Conservation (phyloP, 2,113 vertebrate genomes). For the Daphoenositta chrysoptera region DNA sequence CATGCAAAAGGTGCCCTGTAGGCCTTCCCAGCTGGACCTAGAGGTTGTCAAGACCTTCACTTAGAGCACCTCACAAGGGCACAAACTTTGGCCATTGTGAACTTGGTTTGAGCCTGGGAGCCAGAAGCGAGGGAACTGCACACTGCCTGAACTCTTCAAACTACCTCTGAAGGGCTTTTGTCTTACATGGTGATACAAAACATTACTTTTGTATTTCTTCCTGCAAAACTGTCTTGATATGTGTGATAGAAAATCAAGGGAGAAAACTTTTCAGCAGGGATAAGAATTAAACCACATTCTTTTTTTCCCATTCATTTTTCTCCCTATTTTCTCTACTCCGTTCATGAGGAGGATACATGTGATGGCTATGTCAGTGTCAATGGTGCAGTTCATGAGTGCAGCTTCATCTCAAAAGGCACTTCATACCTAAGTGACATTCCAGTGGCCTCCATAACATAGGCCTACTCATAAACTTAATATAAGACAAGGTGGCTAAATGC, state of each 20-base stretch:
- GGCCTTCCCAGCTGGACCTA: not conserved
- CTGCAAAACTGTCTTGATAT: not conserved
- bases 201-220: not conserved
- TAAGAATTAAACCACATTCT: not conserved
- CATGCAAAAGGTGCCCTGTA: not conserved
- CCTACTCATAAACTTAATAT: not conserved
- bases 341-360: not conserved
- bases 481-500: not conserved
- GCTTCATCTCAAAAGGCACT: not conserved
- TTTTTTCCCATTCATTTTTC: not conserved
- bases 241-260: not conserved
- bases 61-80: not conserved
- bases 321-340: not conserved
- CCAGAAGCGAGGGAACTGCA: not conserved
- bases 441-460: not conserved
- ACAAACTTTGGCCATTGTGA: not conserved
- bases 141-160: not conserved
- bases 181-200: not conserved
- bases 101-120: not conserved
- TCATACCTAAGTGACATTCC: not conserved
- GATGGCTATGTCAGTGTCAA: not conserved
- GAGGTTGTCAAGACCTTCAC: not conserved
- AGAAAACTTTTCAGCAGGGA: not conserved
- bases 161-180: not conserved
- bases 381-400: not conserved